These are phyloP conservation scores for Hylyphantes graminicola DNA, from an alignment of 1,140 invertebrate genomes.

Conservation along the genomic window DNA sequence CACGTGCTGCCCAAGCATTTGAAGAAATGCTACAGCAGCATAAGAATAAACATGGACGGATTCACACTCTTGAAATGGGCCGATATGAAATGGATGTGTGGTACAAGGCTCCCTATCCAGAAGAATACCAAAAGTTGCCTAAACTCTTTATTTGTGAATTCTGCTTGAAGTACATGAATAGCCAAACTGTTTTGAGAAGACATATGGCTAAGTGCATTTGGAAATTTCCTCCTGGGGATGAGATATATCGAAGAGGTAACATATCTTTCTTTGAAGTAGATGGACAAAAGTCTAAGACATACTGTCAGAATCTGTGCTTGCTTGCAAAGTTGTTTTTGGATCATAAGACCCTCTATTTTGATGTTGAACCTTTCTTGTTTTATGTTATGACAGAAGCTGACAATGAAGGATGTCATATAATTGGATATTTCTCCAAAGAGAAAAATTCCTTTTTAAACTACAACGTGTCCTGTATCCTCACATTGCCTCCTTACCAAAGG, in stretches of 20 bases:
- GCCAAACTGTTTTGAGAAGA: conserved; percentile 82
- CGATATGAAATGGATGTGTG: conserved; percentile 97
- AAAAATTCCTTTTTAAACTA: conserved; percentile 97
- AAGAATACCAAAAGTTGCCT: conserved; percentile 89
- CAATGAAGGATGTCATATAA: conserved; percentile 91
- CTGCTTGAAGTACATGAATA: conserved; percentile 95
- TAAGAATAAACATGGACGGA: conserved; percentile 76
- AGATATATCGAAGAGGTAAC: conserved; percentile 86
- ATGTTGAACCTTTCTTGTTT: conserved; percentile 97
- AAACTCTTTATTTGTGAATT: conserved; percentile 97
- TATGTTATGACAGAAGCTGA: conserved; percentile 96
- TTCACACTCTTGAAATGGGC: conserved; percentile 91
- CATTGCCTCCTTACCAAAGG: conserved; percentile 94
- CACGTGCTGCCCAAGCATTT: conserved; percentile 79
- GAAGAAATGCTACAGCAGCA: conserved; percentile 63
- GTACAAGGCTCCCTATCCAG: conserved; percentile 99
- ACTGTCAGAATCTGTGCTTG: conserved; percentile 95
- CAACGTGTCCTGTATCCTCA: conserved; percentile 98
- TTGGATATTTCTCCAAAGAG: conserved; percentile 99
- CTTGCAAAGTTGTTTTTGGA: conserved; percentile 96
- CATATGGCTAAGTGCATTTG: conserved; percentile 92
- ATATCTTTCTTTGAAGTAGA: conserved; percentile 73
- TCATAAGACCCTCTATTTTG: conserved; percentile 97
- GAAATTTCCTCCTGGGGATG: conserved; percentile 90
- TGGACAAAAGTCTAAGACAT: conserved; percentile 83